phyloP scores from a whole-genome alignment of 2,888 invertebrate species.

The Drosophila multiciliata region DNA sequence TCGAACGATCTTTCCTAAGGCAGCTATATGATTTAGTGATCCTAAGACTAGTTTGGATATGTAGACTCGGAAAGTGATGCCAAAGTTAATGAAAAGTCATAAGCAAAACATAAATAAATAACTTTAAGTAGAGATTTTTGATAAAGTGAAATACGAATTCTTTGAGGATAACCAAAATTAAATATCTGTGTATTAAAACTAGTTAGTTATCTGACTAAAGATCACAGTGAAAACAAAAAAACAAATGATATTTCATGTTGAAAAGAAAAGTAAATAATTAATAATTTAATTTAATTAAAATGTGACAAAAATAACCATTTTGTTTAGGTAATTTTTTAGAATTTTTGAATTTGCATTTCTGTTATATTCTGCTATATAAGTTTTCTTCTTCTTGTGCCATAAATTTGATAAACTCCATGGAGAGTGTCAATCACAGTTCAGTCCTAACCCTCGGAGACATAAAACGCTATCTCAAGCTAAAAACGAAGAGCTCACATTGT shows the following conservation, averaged over 20 bases:
- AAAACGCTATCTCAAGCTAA: constrained; percentile 1
- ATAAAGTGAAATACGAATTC: neutral
- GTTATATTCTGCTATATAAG: neutral
- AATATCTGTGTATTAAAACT: neutral
- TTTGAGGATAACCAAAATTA: neutral
- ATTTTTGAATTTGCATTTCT: neutral
- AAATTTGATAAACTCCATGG: constrained; percentile 3
- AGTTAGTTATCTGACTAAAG: neutral
- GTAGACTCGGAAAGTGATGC: neutral
- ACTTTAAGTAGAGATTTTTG: neutral
- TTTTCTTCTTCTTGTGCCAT: neutral
- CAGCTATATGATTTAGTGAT: no score
- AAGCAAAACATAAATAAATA: neutral
- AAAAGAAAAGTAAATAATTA: neutral
- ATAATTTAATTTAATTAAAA: neutral
- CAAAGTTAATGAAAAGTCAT: neutral
- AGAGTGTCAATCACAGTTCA: constrained; percentile 40
- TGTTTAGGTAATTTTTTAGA: neutral
- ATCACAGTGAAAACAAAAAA: neutral
- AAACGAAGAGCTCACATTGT: constrained; percentile 31
- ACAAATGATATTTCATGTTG: neutral
- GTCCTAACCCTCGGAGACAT: neutral
- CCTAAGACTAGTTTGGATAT: neutral
- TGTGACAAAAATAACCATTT: neutral
- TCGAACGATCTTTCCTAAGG: no score